These are phyloP conservation scores for Tetramorium simillimum DNA, from an alignment of 1,140 invertebrate genomes.

Conservation along the genomic window DNA sequence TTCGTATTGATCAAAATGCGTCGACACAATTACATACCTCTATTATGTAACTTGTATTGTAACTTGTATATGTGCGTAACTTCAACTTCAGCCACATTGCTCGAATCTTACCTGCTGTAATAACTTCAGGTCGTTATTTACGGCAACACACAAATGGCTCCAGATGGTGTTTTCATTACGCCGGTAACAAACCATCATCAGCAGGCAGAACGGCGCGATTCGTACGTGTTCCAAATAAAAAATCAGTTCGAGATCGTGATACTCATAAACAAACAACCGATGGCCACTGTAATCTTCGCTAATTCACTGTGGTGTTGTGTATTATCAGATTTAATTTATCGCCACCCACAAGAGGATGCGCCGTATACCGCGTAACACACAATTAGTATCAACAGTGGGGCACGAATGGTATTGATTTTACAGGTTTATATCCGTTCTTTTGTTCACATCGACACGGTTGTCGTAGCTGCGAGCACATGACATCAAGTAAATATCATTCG, in stretches of 20 bases:
- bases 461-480: background rate
- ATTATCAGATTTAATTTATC: constrained; percentile 52
- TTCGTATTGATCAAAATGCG: background rate
- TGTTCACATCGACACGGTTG: background rate
- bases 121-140: background rate
- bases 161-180: constrained; percentile 43
- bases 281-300: constrained; percentile 37
- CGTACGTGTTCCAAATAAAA: constrained; percentile 36
- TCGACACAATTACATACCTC: background rate
- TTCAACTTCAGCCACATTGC: background rate
- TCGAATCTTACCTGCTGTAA: background rate
- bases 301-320: constrained; percentile 35
- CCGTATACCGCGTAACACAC: constrained; percentile 23
- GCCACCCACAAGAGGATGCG: constrained; percentile 15
- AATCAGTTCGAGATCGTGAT: constrained; percentile 33
- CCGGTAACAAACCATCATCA: constrained; percentile 18
- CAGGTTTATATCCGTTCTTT: constrained; percentile 54
- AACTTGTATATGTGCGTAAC: background rate
- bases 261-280: constrained; percentile 15
- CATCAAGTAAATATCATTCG: constrained; percentile 5
- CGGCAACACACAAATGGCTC: background rate
- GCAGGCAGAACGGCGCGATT: background rate
- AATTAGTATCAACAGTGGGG: constrained; percentile 44
- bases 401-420: constrained; percentile 49
- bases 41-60: background rate